Conservation (phyloP, 2,888 invertebrate species). For the Melikaiella ostensackeni region DNA sequence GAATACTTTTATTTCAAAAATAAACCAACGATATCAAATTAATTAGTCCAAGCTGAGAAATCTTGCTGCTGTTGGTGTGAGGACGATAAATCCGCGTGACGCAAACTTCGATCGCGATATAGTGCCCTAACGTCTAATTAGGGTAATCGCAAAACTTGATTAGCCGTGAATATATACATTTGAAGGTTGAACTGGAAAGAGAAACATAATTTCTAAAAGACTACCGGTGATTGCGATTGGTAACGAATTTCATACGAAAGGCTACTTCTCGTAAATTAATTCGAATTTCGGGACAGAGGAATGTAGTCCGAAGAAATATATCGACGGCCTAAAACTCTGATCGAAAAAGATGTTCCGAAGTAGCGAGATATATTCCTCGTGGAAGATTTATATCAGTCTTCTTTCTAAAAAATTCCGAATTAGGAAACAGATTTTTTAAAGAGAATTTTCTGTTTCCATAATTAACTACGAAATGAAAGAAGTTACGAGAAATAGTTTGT, state of each 20-base stretch:
- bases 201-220: neutral
- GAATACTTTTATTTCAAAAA: neutral
- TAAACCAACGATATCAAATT: neutral
- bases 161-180: neutral
- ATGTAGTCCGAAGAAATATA: constrained; percentile 23
- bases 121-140: constrained; percentile 5
- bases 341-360: neutral
- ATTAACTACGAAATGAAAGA: neutral
- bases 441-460: constrained; percentile 2
- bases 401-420: neutral
- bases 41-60: neutral
- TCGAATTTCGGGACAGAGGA: constrained; percentile 9
- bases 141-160: constrained; percentile 14
- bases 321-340: constrained; percentile 11
- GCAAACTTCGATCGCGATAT: neutral
- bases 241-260: neutral
- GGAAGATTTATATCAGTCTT: neutral
- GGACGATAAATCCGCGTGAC: neutral
- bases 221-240: neutral
- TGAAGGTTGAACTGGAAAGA: neutral
- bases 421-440: neutral
- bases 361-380: neutral
- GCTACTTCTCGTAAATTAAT: constrained; percentile 8
- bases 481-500: constrained; percentile 1
- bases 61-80: neutral